Percentiles rank a stretch among this genome's conserved stretches.
These are phyloP conservation scores for Guaruba guarouba DNA, from an alignment of 2,113 vertebrate genomes.

Conservation along the genomic window DNA sequence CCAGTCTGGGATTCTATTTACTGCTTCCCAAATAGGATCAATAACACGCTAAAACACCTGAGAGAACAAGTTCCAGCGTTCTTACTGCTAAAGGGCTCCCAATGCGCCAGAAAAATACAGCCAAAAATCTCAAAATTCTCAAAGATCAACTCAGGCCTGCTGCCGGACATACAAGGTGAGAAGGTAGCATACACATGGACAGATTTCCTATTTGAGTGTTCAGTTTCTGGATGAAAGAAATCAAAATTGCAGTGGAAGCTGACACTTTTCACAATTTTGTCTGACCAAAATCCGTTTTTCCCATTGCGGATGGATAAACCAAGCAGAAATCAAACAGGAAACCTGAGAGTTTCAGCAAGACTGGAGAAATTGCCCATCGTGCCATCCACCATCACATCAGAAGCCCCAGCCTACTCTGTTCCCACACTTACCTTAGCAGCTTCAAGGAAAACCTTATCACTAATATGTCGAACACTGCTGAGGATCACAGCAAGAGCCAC, in stretches of 20 bases:
- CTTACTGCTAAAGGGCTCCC: not conserved
- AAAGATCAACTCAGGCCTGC: not conserved
- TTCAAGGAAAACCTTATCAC: slow-evolving; percentile 91
- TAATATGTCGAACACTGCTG: slow-evolving; percentile 92
- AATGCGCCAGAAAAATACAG: not conserved
- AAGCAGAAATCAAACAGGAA: not conserved
- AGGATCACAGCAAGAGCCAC: slow-evolving; percentile 95
- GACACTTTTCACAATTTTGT: rapidly evolving
- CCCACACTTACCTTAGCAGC: slow-evolving; percentile 89
- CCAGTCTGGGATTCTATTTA: not conserved
- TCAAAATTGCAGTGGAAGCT: rapidly evolving
- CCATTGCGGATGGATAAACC: not conserved
- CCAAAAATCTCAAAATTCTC: not conserved
- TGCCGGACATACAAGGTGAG: rapidly evolving
- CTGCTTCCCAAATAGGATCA: not conserved
- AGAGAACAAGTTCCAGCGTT: not conserved
- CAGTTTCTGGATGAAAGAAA: not conserved
- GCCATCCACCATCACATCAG: rapidly evolving
- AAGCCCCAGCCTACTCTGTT: not conserved
- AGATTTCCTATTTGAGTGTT: not conserved
- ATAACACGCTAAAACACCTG: rapidly evolving
- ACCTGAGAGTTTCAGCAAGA: not conserved
- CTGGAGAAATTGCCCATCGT: not conserved
- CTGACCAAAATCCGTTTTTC: rapidly evolving
- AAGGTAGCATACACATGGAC: not conserved